Base-by-base conservation (phyloP, 2,113 vertebrate genomes). In the Callipepla squamata region DNA sequence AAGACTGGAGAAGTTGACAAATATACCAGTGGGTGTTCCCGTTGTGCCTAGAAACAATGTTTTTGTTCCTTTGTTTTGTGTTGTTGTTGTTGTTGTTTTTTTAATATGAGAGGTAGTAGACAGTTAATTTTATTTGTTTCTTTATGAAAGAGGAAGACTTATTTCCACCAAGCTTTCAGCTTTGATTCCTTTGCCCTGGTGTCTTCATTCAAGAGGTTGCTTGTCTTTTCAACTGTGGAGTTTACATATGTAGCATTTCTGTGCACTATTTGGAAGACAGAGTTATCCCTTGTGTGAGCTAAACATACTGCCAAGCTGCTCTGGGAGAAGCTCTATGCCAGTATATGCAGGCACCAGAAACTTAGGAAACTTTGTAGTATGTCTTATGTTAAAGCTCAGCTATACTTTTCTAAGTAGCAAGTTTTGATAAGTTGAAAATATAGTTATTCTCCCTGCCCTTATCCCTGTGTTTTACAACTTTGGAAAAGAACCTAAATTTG, bases 361-460 rank as follows among this genome's bases (percentile, higher is more conserved):
- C 40, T 69, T 85, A 5, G 65, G 75, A 88, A 78, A 62, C 26
- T 48, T 82, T 40, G 66, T 30, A 86, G 69, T 6, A 28, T 21
- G 50, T 2, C 7, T 53, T 59, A 58, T 18, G 13, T 61, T 62
- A 3, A 90, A 62, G 10, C 84, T 92, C 48, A 22, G 20, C 65
- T 2, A 0, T 84, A 34, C 75, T 84, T 86, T 81, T 72, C 23
- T 13, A 28, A 28, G 17, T 32, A 63, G n/a, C 26, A 63, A 12
- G 9, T 83, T 80, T 53, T 45, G 30, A 3, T 80, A 53, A 65
- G 40, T 1, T 1, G 23, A 58, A 92, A 63, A 16, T 32, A 42
- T 45, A 59, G 26, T 44, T 0, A 15, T 77, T 25, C 19, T 2
- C 1, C 3, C 4, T 2, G 16, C 7, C 4, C 2, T 26, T 3